Conservation (phyloP, 2,888 invertebrate species). For the Caenorhabditis imperialis region DNA sequence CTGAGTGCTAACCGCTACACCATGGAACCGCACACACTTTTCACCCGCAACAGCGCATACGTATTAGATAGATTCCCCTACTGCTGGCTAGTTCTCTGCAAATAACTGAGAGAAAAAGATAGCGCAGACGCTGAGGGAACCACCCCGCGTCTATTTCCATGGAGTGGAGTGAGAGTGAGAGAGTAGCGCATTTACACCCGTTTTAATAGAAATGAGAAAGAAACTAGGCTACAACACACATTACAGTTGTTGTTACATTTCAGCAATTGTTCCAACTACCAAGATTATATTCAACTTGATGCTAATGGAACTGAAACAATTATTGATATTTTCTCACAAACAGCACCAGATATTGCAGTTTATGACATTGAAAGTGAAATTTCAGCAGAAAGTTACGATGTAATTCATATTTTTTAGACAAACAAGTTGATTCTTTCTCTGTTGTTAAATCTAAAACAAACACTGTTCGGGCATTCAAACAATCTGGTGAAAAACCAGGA, state of each 20-base stretch:
- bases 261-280: slow-evolving; percentile 58
- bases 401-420: slow-evolving; percentile 22
- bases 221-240: too few relatives aligned
- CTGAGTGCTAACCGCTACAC: slow-evolving; percentile 60
- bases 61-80: too few relatives aligned
- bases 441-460: slow-evolving; percentile 59
- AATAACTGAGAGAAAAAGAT: background rate
- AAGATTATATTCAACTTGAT: slow-evolving; percentile 66
- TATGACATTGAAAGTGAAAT: slow-evolving; percentile 29
- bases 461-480: slow-evolving; percentile 48
- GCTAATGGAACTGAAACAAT: slow-evolving; percentile 53
- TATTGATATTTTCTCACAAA: slow-evolving; percentile 59
- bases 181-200: too few relatives aligned
- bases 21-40: slow-evolving; percentile 24
- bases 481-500: slow-evolving; percentile 52
- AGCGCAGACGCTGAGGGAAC: too few relatives aligned
- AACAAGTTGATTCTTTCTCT: slow-evolving; percentile 28
- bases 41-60: background rate
- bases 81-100: too few relatives aligned
- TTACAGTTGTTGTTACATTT: too few relatives aligned
- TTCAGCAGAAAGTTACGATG: slow-evolving; percentile 5
- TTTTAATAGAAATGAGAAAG: too few relatives aligned
- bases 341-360: slow-evolving; percentile 31
- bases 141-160: too few relatives aligned
- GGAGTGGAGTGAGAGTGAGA: too few relatives aligned